Evolutionary conservation across 2,888 invertebrate genomes (phyloP).

Genomic region (Belgica antarctica): DNA sequence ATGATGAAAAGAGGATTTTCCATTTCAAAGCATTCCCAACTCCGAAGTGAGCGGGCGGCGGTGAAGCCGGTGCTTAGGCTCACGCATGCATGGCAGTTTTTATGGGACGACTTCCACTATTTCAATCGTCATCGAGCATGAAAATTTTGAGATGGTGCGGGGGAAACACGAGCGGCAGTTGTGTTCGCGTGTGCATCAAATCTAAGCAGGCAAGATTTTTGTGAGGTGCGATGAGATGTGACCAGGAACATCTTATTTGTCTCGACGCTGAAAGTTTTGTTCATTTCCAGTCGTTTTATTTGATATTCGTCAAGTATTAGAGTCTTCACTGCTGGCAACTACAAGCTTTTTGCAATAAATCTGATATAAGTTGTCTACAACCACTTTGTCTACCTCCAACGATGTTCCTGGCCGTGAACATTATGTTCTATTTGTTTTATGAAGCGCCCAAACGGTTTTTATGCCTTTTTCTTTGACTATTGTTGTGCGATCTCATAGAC

Average conservation of each 20-base stretch:
- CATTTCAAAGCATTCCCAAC: slow-evolving; percentile 4
- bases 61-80: neutral
- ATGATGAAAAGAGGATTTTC: slow-evolving; percentile 23
- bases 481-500: neutral
- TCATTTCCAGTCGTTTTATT: no score
- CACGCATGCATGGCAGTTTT: slow-evolving; percentile 1
- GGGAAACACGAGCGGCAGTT: neutral
- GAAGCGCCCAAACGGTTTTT: no score
- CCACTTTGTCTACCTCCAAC: no score
- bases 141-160: neutral
- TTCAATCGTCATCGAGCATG: neutral
- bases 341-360: no score
- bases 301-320: no score
- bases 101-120: slow-evolving; percentile 10
- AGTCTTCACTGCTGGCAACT: no score
- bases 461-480: no score
- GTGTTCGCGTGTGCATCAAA: no score
- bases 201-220: neutral
- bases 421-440: no score
- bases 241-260: neutral
- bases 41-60: neutral
- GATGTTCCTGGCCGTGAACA: no score
- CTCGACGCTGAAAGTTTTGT: neutral
- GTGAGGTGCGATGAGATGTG: neutral
- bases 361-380: no score